Conservation (phyloP, 2,888 invertebrate genomes). For the Synanthedon vespiformis region DNA sequence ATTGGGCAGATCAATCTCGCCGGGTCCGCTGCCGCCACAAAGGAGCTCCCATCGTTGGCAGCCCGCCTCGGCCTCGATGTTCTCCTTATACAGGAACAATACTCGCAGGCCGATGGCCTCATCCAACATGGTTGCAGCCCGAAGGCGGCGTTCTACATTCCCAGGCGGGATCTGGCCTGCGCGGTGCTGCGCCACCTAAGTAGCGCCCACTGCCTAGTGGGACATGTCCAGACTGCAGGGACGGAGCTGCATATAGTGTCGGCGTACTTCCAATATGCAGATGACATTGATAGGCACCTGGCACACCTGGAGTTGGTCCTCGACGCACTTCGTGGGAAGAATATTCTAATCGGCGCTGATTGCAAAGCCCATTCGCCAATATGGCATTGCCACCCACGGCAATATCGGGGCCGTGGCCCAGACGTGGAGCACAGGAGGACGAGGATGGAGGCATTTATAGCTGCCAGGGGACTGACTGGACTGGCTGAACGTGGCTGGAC, state of each 20-base stretch:
- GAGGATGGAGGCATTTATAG: neutral
- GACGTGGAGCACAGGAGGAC: neutral
- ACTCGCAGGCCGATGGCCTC: too few relatives aligned
- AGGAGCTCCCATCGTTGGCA: too few relatives aligned
- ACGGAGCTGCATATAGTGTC: neutral
- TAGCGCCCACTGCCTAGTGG: neutral
- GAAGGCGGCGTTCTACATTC: too few relatives aligned
- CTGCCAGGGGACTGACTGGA: neutral
- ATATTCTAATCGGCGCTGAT: neutral
- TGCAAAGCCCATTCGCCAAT: neutral
- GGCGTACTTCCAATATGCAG: neutral
- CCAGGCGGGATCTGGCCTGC: too few relatives aligned
- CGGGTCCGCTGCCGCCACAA: too few relatives aligned
- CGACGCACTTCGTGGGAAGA: too few relatives aligned
- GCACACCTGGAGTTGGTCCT: neutral
- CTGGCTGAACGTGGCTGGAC: neutral
- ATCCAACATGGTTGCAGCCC: too few relatives aligned
- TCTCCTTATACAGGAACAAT: too few relatives aligned
- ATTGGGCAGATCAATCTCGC: too few relatives aligned
- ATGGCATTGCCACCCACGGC: neutral
- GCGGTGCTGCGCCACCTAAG: neutral
- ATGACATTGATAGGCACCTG: neutral
- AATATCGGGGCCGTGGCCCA: neutral
- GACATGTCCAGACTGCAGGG: neutral
- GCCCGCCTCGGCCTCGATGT: too few relatives aligned